Evolutionary conservation across 1,140 invertebrate species (phyloP), one percentile per base, ranked within the genome.

Genomic region (Ectropis grisescens): DNA sequence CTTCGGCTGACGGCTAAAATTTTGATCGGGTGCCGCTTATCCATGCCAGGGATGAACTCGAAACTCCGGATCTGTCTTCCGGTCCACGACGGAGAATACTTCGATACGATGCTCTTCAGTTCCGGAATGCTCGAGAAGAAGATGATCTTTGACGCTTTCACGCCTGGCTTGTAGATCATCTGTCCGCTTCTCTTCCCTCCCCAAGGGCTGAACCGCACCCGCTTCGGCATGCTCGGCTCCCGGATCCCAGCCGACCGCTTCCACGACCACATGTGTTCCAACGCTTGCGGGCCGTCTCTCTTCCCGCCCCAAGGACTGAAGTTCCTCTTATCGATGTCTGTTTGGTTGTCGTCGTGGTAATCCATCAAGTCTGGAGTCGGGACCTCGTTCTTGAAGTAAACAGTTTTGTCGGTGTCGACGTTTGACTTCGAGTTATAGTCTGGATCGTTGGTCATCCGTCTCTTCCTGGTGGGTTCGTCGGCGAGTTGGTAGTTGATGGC

Each of bases 221-320:
- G 38, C 31, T 80, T 80, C 1, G 75, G 75, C 75, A 80, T 80
- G 38, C 52, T 78, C 0, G 75, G 70, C n/a, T 78, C 75, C 32
- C 67, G 46, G 2, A 66, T 40, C 5, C 36, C 47, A 0, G 47
- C 13, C 2, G 62, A 46, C 7, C 69, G 47, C 42, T 72, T 75
- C 75, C 75, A 80, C 1, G 66, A 56, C 72, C 70, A 78, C 58
- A 58, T 76, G 7, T 65, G 55, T 15, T 71, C 70, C 1, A 61
- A 36, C 0, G 51, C 12, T 6, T 51, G 57, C 3, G 16, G 8
- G 8, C 16, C 16, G 11, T 54, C 51, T 19, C 75, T 38, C 32
- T 81, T 81, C 2, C 76, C 76, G 3, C 76, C 76, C 76, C 76
- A 81, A 0, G 76, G 76, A 14, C 72, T 81, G 19, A 81, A 81